These are phyloP conservation scores for Myotis brandtii DNA, from an alignment of 2,113 vertebrate genomes.

Conservation along the genomic window DNA sequence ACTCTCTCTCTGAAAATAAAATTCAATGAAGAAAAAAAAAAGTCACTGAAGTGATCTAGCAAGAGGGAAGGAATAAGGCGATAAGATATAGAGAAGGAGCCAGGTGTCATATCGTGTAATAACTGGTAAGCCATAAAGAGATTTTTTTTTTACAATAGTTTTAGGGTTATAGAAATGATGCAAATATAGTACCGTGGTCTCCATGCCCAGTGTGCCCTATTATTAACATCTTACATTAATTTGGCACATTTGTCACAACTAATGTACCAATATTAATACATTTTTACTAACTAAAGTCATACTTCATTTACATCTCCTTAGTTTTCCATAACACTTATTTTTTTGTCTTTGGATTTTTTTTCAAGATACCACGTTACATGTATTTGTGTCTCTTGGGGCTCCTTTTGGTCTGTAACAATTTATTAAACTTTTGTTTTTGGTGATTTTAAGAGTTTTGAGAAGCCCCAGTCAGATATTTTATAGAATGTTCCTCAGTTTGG, in stretches of 20 bases:
- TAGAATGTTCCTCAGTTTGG: not conserved
- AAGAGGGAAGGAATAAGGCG: not conserved
- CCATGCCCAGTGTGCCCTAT: not conserved
- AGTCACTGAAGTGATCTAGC: not conserved
- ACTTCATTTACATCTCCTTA: not conserved
- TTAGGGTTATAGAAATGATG: not conserved
- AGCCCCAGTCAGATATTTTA: not conserved
- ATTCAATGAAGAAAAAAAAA: too few relatives aligned
- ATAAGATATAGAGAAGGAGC: rapidly evolving
- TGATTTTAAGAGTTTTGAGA: not conserved
- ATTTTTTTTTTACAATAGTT: not conserved
- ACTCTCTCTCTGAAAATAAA: too few relatives aligned
- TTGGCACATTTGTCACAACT: not conserved
- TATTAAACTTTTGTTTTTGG: not conserved
- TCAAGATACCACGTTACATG: not conserved
- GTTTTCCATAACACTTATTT: not conserved
- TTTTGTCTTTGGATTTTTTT: not conserved
- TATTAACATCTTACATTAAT: not conserved
- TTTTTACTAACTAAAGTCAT: not conserved
- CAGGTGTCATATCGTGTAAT: not conserved
- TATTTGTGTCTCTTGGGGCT: not conserved
- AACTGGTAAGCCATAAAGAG: not conserved
- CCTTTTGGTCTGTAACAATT: not conserved
- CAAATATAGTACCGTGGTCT: not conserved
- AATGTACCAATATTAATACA: not conserved